Conservation (phyloP, 2,888 invertebrate genomes). For the Volucella inflata region DNA sequence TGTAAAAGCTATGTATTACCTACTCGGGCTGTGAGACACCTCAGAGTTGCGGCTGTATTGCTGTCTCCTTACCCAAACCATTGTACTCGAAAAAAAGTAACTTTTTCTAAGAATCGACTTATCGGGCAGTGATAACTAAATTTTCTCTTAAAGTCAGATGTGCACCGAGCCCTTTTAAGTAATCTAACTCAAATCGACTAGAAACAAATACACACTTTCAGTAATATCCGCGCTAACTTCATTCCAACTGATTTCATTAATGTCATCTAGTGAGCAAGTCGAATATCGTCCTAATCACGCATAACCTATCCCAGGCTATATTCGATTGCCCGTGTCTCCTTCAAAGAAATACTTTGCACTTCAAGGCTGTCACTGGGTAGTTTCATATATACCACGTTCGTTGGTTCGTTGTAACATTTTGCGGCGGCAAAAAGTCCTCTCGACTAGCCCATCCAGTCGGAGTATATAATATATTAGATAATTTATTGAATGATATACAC, state of each 20-base stretch:
- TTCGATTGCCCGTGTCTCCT: background rate
- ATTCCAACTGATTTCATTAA: constrained; percentile 1
- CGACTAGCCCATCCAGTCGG: constrained; percentile 19
- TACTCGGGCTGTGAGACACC: too few relatives aligned
- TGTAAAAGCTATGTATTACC: too few relatives aligned
- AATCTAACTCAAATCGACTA: too few relatives aligned
- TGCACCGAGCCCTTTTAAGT: too few relatives aligned
- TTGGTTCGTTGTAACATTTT: constrained; percentile 11
- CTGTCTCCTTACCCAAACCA: too few relatives aligned
- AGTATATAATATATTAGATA: constrained; percentile 40
- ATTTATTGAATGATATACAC: constrained; percentile 63
- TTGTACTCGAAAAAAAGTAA: too few relatives aligned
- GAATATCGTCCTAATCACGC: constrained; percentile 13
- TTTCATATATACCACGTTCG: background rate
- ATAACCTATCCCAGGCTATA: constrained; percentile 31
- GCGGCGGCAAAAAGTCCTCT: constrained; percentile 1
- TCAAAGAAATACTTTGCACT: constrained; percentile 14
- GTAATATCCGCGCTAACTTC: too few relatives aligned
- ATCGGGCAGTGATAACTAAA: too few relatives aligned
- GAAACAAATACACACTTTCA: too few relatives aligned
- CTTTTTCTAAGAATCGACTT: too few relatives aligned
- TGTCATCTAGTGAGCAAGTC: constrained; percentile 16
- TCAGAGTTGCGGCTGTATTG: too few relatives aligned
- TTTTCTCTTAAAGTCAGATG: too few relatives aligned
- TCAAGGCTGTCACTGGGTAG: constrained; percentile 15